Evolutionary conservation across 2,797 vertebrate genomes (phyloP), one percentile per base, ranked within the genome.

Genomic region (Xerus rutilus): DNA sequence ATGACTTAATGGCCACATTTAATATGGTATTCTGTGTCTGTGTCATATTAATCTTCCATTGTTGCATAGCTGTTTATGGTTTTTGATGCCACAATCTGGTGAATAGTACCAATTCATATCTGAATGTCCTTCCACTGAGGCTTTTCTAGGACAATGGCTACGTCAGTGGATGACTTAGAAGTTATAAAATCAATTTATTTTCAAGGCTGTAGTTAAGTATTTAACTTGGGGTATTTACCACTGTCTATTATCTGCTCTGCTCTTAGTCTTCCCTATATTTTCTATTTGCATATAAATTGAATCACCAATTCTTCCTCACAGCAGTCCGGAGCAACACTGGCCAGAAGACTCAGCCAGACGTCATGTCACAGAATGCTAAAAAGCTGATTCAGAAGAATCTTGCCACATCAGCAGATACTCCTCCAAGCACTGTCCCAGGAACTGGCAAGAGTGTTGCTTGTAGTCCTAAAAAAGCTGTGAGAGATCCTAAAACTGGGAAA

Each of bases 401-500:
- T 96, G 99, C 99, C 87, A 99, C 99, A 1, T 99, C 99, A 64
- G 99, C 99, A 32, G 99, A 99, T 97, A 99, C 99, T 85, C 99
- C 99, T 45, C 99, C 99, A 59, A 99, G 99, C 97, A 98, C 99
- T 6, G 95, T 99, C 97, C 98, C 99, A 91, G 98, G 99, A 93
- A 98, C 98, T 98, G 99, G 98, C 98, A 99, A 99, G 98, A 99
- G 99, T 96, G 98, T 99, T 96, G 99, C 99, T 97, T 99, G 99
- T 96, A 99, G 99, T 98, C 99, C 99, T 95, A 99, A 99, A 98
- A 99, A 99, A 98, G 99, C 99, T 0, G 99, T 99, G 93, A 99
- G 99, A 91, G 99, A 99, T 98, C 99, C 99, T 97, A 99, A 99
- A 98, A 99, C 99, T 57, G 99, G 99, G 94, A 99, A 99, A 99